Base-by-base conservation (phyloP, 2,888 invertebrate genomes). In the Atrina japonica region DNA sequence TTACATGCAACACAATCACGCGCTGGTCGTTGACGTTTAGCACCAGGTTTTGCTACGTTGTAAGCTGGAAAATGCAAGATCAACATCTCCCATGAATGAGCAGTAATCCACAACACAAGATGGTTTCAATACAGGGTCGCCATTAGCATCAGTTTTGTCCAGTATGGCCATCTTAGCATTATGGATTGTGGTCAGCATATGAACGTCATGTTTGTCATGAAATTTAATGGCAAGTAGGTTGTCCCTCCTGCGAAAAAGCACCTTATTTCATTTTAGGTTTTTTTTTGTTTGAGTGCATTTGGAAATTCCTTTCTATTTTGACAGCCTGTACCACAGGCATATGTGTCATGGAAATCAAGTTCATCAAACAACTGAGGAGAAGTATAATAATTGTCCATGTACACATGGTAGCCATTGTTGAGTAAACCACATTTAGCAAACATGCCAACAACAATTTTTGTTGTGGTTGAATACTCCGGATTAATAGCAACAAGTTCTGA, bases 71-170 rank as follows among this genome's bases (percentile, higher is more conserved):
- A 60, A 40, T 60, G 60, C 65, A 11, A 50, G 50, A 60, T 80
- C 80, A n/a, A 80, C 74, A 14, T 73, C 76, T 40, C 76, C 76
- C 76, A 77, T 80, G 27, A 70, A 52, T 45, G 47, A 50, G 50
- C 66, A 70, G 45, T 78, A 80, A 16, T 72, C 45, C 1, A 65
- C 14, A 18, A 73, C 43, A 40, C 43, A 58, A 2, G 21, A 9
- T 0, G 76, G 77, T 45, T 69, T 68, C 50, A 59, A 49, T 23
- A 74, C 59, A 7, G 59, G 43, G 21, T 41, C 41, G 9, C 35
- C 35, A 35, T 35, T 35, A 7, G 35, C 5, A 35, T 35, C 35
- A 40, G 53, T 18, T 40, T 73, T 49, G 55, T 0, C 27, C 25
- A 53, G 40, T 61, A 49, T 58, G 14, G 35, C 35, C 35, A 35